Percentiles rank a stretch among this genome's conserved stretches.
These are phyloP conservation scores for Megalops cyprinoides DNA, from an alignment of 2,797 vertebrate genomes.

Conservation along the genomic window DNA sequence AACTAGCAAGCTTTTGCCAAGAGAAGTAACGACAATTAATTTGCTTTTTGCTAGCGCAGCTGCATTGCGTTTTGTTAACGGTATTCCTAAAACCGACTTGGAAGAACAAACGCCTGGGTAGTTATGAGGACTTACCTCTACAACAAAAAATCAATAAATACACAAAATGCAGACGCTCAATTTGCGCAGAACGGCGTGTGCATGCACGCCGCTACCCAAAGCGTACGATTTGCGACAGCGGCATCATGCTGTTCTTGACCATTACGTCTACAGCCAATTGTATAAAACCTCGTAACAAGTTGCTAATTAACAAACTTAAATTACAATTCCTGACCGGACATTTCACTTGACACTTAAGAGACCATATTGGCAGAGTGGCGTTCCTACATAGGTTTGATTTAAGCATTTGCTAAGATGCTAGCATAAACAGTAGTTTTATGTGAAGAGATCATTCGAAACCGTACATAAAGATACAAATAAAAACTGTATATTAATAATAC, in stretches of 20 bases:
- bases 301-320: neutral
- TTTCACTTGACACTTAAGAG: neutral
- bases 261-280: no score
- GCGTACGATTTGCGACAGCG: neutral
- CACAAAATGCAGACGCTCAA: neutral
- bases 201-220: neutral
- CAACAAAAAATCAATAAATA: slow-evolving; percentile 1
- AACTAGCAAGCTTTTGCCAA: neutral
- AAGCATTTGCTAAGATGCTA: neutral
- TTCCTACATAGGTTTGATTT: neutral
- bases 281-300: neutral
- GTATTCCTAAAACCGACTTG: neutral
- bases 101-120: slow-evolving; percentile 14
- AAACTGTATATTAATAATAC: neutral
- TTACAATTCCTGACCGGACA: neutral
- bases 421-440: neutral
- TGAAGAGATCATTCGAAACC: neutral
- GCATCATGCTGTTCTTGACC: neutral
- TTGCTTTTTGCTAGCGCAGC: neutral
- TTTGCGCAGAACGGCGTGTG: slow-evolving; percentile 11
- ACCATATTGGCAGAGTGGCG: neutral
- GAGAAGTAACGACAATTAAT: slow-evolving; percentile 2
- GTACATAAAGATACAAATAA: no score
- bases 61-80: neutral
- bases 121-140: neutral